Conservation (phyloP, 2,113 vertebrate species). For the Empidonax traillii region DNA sequence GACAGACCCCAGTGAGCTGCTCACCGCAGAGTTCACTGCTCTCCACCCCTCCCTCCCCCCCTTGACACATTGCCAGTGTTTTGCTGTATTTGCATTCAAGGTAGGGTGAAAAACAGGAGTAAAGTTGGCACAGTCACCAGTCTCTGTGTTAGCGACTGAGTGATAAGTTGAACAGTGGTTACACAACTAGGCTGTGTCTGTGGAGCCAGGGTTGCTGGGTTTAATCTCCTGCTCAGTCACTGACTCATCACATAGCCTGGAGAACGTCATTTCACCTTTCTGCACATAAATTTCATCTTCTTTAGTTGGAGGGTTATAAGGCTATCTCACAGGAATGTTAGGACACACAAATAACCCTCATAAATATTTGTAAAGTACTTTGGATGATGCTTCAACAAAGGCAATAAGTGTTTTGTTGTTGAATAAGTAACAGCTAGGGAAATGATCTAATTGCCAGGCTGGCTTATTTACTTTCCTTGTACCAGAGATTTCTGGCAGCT, state of each 20-base stretch:
- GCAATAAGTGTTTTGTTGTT: neutral
- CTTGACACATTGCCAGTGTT: neutral
- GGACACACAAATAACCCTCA: neutral
- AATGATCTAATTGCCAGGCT: slow-evolving; percentile 11
- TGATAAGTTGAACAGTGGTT: neutral
- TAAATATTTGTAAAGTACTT: slow-evolving; percentile 27
- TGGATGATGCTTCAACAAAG: neutral
- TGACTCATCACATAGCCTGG: neutral
- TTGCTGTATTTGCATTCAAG: neutral
- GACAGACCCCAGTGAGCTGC: neutral
- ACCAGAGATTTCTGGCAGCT: neutral
- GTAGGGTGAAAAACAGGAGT: neutral
- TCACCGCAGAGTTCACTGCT: neutral
- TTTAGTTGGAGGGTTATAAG: neutral
- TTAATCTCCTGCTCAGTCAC: slow-evolving; percentile 34
- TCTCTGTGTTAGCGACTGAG: neutral
- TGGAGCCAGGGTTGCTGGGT: slow-evolving; percentile 1
- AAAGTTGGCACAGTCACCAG: neutral
- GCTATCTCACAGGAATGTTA: neutral
- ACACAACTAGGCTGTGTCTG: neutral
- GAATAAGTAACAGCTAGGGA: neutral
- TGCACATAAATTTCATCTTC: neutral
- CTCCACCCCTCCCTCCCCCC: neutral
- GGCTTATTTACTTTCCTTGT: slow-evolving; percentile 10
- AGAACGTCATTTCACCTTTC: slow-evolving; percentile 12